A percentile compares a stretch with the other conserved stretches of the same genome.
Conservation (phyloP, 2,888 invertebrate genomes). For the Tillus elongatus region DNA sequence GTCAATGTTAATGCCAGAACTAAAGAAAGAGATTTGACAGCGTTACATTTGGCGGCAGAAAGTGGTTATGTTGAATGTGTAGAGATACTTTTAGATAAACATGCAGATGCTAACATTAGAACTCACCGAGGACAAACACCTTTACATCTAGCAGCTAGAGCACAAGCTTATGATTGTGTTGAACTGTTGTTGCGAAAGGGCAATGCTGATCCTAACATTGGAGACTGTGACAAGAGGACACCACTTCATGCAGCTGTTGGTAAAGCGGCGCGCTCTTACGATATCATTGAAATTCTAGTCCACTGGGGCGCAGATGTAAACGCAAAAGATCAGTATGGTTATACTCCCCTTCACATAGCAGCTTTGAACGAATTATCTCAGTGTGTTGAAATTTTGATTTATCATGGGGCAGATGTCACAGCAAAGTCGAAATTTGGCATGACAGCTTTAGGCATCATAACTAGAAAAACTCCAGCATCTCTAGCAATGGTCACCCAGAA, state of each 20-base stretch:
- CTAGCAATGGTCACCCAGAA: constrained; percentile 74
- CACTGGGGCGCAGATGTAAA: constrained; percentile 77
- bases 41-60: constrained; percentile 80
- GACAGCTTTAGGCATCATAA: constrained; percentile 75
- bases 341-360: constrained; percentile 76
- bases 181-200: constrained; percentile 66
- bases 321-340: constrained; percentile 75
- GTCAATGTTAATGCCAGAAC: constrained; percentile 63
- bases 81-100: constrained; percentile 60
- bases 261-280: constrained; percentile 72
- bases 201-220: constrained; percentile 67
- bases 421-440: constrained; percentile 80
- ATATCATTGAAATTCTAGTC: constrained; percentile 68
- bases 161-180: constrained; percentile 72
- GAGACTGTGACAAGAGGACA: constrained; percentile 73
- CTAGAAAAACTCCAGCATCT: constrained; percentile 78
- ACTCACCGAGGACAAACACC: constrained; percentile 78
- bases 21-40: constrained; percentile 66
- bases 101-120: constrained; percentile 64
- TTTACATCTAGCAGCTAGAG: constrained; percentile 73
- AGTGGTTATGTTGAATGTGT: constrained; percentile 78
- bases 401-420: constrained; percentile 81
- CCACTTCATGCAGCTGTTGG: constrained; percentile 77
- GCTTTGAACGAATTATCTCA: constrained; percentile 76
- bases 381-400: constrained; percentile 75